These are phyloP conservation scores for Cephus cinctus DNA, from an alignment of 1,140 invertebrate species.

Conservation along the genomic window DNA sequence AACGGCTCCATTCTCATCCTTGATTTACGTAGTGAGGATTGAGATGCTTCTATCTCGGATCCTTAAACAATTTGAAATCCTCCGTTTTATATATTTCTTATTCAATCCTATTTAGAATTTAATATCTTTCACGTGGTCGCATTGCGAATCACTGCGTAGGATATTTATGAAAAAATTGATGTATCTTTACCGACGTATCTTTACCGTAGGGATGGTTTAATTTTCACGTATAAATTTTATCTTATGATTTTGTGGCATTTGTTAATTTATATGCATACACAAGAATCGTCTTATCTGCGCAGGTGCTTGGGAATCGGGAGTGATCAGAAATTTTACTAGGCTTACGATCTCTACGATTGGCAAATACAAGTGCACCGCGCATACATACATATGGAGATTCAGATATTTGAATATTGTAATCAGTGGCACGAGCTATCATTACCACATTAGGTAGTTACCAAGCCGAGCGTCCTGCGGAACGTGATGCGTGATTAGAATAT, in stretches of 20 bases:
- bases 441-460: background rate
- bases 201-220: background rate
- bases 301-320: background rate
- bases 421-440: background rate
- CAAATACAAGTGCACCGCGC: background rate
- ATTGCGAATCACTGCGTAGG: too few species aligned
- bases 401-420: background rate
- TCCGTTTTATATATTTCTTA: too few species aligned
- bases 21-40: too few species aligned
- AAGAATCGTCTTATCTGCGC: background rate
- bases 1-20: too few species aligned
- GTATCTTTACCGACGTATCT: background rate
- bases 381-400: background rate
- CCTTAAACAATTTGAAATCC: too few species aligned
- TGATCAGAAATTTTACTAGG: background rate
- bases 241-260: too few species aligned
- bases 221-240: background rate
- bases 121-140: too few species aligned
- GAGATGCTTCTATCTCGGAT: too few species aligned
- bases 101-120: too few species aligned
- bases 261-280: too few species aligned
- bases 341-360: too few species aligned
- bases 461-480: background rate
- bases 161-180: too few species aligned
- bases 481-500: background rate